phyloP scores from a whole-genome alignment of 1,140 invertebrate species.

The Macrobrachium nipponense region DNA sequence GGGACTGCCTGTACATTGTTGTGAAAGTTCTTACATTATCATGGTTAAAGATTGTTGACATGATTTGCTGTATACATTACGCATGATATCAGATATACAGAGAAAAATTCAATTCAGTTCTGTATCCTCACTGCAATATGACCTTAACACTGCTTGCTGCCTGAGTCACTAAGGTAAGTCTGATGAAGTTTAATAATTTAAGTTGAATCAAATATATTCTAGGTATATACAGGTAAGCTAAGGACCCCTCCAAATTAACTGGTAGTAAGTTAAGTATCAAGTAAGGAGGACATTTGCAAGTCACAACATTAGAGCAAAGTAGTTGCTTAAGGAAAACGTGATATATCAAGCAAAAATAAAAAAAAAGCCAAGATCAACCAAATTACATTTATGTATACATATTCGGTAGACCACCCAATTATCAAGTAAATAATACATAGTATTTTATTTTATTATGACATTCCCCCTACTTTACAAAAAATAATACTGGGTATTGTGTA shows the following conservation, averaged over 20 bases:
- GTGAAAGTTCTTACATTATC: not conserved
- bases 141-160: constrained; percentile 39
- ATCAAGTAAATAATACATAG: not conserved
- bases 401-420: too few relatives aligned
- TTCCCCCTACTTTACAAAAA: not conserved
- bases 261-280: constrained; percentile 40
- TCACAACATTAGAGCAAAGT: constrained; percentile 36
- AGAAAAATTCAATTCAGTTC: not conserved
- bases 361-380: too few relatives aligned
- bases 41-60: not conserved
- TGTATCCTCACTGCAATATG: not conserved
- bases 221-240: constrained; percentile 43
- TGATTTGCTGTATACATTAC: not conserved
- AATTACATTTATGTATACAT: too few relatives aligned
- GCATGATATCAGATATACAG: not conserved
- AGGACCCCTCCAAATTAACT: constrained; percentile 43
- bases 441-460: not conserved
- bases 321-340: not conserved
- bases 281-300: constrained; percentile 51
- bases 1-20: not conserved
- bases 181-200: constrained; percentile 53
- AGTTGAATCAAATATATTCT: constrained; percentile 54
- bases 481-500: not conserved
- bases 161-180: constrained; percentile 47
- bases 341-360: too few relatives aligned